Evolutionary conservation across 2,797 vertebrate species (phyloP).

Genomic region (Leuciscus waleckii): DNA sequence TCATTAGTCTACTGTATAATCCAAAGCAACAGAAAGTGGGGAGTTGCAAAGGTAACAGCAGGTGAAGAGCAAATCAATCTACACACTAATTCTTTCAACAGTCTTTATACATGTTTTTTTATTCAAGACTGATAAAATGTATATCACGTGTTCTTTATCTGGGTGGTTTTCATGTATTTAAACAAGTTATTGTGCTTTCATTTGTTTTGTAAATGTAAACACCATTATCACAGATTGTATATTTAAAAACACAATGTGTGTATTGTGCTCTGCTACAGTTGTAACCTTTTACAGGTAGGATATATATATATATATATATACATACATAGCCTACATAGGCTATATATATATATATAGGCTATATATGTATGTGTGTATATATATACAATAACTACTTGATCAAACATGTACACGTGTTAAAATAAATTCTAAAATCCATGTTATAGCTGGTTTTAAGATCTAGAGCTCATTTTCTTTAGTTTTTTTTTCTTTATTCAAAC

Average conservation of each 20-base stretch:
- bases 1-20: not conserved
- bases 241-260: conserved; percentile 1
- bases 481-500: not conserved
- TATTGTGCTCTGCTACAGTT: not conserved
- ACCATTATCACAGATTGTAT: not conserved
- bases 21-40: not conserved
- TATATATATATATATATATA: not conserved
- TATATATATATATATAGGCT: no score
- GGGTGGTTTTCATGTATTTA: not conserved
- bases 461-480: not conserved
- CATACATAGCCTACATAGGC: no score
- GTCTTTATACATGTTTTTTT: not conserved
- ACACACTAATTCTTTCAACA: not conserved
- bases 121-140: not conserved
- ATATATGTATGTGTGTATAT: no score
- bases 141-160: not conserved
- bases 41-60: not conserved
- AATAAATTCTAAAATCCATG: not conserved
- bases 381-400: not conserved
- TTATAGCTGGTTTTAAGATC: not conserved
- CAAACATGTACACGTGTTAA: not conserved
- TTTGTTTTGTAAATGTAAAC: not conserved
- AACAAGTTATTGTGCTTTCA: not conserved
- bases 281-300: not conserved
- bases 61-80: not conserved